Evolutionary conservation across 1,140 invertebrate genomes (phyloP).

Genomic region (Aphaenogaster floridana): DNA sequence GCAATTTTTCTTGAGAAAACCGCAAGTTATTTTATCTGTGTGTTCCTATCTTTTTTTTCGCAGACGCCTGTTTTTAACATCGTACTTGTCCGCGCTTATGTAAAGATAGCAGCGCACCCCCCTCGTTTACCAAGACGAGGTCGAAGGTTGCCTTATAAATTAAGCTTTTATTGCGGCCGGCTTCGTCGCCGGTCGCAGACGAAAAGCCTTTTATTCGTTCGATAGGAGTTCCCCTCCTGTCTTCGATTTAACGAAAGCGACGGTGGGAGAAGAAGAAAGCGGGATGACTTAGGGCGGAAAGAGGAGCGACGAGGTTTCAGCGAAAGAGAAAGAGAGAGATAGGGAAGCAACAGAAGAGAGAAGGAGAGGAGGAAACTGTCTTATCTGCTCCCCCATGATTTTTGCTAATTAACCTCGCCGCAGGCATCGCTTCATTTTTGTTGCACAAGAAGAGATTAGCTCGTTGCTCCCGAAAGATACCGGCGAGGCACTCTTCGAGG

Average conservation of each 20-base stretch:
- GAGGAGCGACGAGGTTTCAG: slow-evolving; percentile 10
- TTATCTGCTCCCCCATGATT: slow-evolving; percentile 32
- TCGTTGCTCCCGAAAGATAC: slow-evolving; percentile 55
- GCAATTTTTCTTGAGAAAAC: neutral
- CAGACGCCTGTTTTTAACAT: slow-evolving; percentile 5
- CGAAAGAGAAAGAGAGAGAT: neutral
- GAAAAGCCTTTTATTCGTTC: slow-evolving; percentile 67
- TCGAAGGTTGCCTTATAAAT: slow-evolving; percentile 79
- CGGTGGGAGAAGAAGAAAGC: slow-evolving; percentile 20
- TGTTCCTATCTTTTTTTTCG: neutral
- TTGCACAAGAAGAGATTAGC: slow-evolving; percentile 51
- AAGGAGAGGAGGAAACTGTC: neutral
- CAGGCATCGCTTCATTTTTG: slow-evolving; percentile 46
- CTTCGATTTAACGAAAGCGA: slow-evolving; percentile 55
- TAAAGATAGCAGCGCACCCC: slow-evolving; percentile 68
- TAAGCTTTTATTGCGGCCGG: slow-evolving; percentile 70
- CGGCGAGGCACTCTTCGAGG: neutral
- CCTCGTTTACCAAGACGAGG: slow-evolving; percentile 69
- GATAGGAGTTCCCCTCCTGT: slow-evolving; percentile 45
- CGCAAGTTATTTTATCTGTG: neutral
- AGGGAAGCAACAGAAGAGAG: neutral
- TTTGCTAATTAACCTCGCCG: slow-evolving; percentile 64
- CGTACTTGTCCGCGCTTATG: slow-evolving; percentile 1
- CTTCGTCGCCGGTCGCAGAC: slow-evolving; percentile 33
- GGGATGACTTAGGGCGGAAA: slow-evolving; percentile 15